phyloP scores from a whole-genome alignment of 2,113 vertebrate species.

The Ctenomys sociabilis region DNA sequence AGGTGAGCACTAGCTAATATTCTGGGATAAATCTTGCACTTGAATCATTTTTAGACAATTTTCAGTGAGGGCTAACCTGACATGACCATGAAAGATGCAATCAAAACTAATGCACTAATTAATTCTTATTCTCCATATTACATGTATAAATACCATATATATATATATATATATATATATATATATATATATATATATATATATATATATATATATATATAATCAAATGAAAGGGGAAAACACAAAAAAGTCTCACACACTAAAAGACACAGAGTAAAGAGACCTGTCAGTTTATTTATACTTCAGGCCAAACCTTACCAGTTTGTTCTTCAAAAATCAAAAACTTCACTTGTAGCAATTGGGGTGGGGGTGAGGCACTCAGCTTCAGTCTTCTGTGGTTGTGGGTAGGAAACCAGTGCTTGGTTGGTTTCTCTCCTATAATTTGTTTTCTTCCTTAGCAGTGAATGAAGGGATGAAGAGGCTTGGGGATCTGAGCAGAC shows the following conservation, averaged over 20 bases:
- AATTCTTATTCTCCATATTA: background rate
- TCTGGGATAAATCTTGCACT: background rate
- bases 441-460: background rate
- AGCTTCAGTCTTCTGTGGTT: background rate
- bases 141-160: background rate
- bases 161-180: too few species aligned
- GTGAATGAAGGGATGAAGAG: background rate
- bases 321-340: background rate
- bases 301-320: background rate
- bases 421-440: background rate
- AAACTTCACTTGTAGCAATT: background rate
- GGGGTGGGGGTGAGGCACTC: background rate
- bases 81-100: background rate
- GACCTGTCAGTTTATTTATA: background rate
- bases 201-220: too few species aligned
- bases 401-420: background rate
- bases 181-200: too few species aligned
- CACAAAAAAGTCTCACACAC: background rate
- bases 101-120: background rate
- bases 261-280: background rate
- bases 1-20: background rate
- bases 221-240: background rate
- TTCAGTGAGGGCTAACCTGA: background rate
- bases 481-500: background rate
- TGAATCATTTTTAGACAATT: background rate